Evolutionary conservation across 2,888 invertebrate species (phyloP).

Genomic region (Colletes collaris): DNA sequence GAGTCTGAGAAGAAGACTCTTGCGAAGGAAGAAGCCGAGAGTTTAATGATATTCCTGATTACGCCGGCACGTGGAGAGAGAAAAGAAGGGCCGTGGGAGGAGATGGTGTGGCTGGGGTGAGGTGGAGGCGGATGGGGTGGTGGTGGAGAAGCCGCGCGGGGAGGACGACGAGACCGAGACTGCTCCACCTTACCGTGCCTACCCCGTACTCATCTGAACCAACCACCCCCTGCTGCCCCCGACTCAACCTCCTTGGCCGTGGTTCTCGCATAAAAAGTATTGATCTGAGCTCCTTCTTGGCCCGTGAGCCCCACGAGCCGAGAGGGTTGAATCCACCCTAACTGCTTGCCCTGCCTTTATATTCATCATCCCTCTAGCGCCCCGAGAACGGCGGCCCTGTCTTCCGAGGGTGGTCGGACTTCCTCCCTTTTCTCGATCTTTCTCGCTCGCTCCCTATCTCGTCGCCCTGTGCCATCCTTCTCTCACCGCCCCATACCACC

Average conservation of each 20-base stretch:
- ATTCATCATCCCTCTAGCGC: constrained; percentile 81
- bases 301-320: constrained; percentile 71
- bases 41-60: constrained; percentile 83
- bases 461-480: constrained; percentile 31
- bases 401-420: constrained; percentile 64
- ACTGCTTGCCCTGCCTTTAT: constrained; percentile 81
- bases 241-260: constrained; percentile 62
- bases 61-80: constrained; percentile 80
- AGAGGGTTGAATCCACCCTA: constrained; percentile 82
- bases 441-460: constrained; percentile 18
- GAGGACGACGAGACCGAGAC: constrained; percentile 49
- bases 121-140: constrained; percentile 13
- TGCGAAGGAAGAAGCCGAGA: constrained; percentile 79
- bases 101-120: not conserved
- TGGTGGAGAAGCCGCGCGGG: not conserved
- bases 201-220: constrained; percentile 66
- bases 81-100: constrained; percentile 45
- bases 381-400: constrained; percentile 66
- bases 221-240: constrained; percentile 47
- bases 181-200: constrained; percentile 68
- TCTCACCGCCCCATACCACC: constrained; percentile 38
- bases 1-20: constrained; percentile 62
- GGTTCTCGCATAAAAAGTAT: constrained; percentile 82
- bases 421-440: constrained; percentile 45
- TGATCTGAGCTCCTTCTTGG: constrained; percentile 79